Percentiles rank a stretch among this genome's conserved stretches.
Evolutionary conservation across 2,113 vertebrate genomes (phyloP).

Genomic region (Heloderma charlesbogerti): DNA sequence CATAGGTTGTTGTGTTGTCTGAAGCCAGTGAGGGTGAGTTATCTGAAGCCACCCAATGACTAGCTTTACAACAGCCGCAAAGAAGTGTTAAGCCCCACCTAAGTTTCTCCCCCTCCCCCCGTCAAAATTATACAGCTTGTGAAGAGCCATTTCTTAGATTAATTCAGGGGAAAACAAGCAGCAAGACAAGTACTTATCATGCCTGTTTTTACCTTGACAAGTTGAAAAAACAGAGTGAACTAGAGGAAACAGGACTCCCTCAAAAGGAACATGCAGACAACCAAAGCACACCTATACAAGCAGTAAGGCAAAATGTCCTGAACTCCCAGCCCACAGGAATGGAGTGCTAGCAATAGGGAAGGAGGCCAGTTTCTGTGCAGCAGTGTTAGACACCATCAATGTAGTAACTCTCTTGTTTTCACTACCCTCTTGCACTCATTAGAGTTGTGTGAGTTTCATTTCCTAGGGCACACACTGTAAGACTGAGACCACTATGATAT

Average conservation of each 20-base stretch:
- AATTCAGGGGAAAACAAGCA: not conserved
- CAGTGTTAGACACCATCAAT: not conserved
- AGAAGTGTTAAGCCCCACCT: constrained; percentile 16
- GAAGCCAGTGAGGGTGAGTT: not conserved
- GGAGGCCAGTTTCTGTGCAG: not conserved
- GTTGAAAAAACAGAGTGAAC: too few species aligned
- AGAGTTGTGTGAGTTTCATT: not conserved
- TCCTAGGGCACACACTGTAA: not conserved
- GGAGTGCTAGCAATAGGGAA: not conserved
- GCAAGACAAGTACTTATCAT: not conserved
- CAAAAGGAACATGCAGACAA: not conserved
- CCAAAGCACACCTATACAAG: not conserved
- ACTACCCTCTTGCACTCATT: not conserved
- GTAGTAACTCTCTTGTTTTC: not conserved
- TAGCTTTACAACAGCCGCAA: not conserved
- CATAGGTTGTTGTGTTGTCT: too few species aligned
- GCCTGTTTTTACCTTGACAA: not conserved
- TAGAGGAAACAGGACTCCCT: not conserved
- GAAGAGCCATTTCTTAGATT: not conserved
- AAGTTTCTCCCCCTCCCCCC: not conserved
- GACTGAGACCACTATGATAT: not conserved
- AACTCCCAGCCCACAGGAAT: not conserved
- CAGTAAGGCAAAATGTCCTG: not conserved
- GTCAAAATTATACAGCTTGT: not conserved
- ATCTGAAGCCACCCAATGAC: too few species aligned